Evolutionary conservation across 2,113 vertebrate genomes (phyloP).

Genomic region (Mesitornis unicolor): DNA sequence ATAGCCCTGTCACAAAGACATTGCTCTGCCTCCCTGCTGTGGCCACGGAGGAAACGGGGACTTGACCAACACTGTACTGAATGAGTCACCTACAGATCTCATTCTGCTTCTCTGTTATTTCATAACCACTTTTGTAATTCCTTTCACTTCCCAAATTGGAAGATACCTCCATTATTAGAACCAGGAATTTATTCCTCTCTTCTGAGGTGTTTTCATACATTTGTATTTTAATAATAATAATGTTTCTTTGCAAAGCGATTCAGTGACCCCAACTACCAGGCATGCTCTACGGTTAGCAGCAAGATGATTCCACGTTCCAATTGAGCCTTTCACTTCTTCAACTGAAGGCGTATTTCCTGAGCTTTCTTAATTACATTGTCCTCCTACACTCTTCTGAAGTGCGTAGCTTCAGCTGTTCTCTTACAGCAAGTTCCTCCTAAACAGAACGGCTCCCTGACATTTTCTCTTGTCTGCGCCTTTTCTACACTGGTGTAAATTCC

Average conservation of each 20-base stretch:
- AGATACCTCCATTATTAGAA: neutral
- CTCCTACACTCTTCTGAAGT: neutral
- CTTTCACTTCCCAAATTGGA: neutral
- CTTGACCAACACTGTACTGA: neutral
- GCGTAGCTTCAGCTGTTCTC: neutral
- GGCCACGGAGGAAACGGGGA: neutral
- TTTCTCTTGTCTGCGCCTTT: neutral
- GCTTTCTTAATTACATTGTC: neutral
- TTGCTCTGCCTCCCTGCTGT: neutral
- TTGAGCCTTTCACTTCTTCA: neutral
- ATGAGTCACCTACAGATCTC: neutral
- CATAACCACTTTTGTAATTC: neutral
- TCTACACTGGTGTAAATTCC: neutral
- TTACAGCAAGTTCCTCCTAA: neutral
- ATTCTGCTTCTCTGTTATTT: neutral
- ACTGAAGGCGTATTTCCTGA: neutral
- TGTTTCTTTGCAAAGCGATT: neutral
- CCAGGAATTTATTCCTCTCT: neutral
- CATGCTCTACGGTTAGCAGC: neutral
- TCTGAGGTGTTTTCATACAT: neutral
- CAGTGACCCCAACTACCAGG: neutral
- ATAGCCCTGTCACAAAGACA: neutral
- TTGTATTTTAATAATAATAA: neutral
- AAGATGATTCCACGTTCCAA: neutral
- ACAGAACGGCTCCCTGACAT: neutral